Base-by-base conservation (phyloP, 2,113 vertebrate species). In the Salvelinus alpinus region DNA sequence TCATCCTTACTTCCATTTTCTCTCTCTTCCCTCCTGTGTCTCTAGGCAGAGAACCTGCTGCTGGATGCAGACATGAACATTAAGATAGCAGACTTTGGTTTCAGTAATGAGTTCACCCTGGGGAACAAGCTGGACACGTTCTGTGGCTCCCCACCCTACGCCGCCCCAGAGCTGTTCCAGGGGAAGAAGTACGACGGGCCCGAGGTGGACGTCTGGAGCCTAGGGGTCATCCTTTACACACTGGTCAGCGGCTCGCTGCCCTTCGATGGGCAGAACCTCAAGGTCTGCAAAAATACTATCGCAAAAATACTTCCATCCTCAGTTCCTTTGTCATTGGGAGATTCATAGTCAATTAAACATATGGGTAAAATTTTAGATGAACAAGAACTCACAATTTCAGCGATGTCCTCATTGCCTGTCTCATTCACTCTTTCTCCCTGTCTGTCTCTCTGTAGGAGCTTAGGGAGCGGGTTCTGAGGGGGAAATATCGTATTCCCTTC, bases 11-110 rank as follows among this genome's bases (percentile, higher is more conserved):
- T 3, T 25, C 25, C 25, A 1, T 69, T 57, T 9, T 64, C 47
- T 25, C 31, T 69, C 34, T 3, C 16, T 38, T 20, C n/a, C n/a
- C 68, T 64, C 25, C 25, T 22, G 47, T n/a, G 3, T n/a, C 27
- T 48, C 44, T 82, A 99, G 98, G 98, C 98, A 78, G 98, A 99
- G 94, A 99, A 99, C 93, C 91, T 99, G 47, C 94, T 99, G 72
- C 93, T 99, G 75, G 98, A 99, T 84, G 97, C 96, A 29, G 98
- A 99, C 93, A 99, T 99, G 98, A 99, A 99, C 92, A 99, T 99
- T 86, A 99, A 99, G 93, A 98, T 99, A 81, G 98, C 98, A 34
- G 97, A 99, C 84, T 99, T 99, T 70, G 98, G 98, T 87, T 99
- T 99, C 92, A 99, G 97, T 83, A 99, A 99, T 74, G 97, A 99